Evolutionary conservation across 2,797 vertebrate species (phyloP).

Genomic region (Pangasius macronema): DNA sequence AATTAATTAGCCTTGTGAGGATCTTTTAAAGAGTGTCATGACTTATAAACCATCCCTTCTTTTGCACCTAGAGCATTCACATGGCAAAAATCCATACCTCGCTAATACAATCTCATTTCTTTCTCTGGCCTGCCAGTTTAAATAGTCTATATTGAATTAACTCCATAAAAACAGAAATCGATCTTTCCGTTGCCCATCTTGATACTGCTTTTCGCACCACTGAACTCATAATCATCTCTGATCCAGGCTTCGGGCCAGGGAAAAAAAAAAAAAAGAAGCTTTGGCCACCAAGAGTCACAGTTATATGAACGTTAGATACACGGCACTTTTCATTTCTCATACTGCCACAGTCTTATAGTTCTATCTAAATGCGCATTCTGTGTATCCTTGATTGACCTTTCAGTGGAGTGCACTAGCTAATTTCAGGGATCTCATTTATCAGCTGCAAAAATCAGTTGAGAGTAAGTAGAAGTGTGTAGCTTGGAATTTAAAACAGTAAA

Average conservation of each 20-base stretch:
- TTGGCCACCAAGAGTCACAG: slow-evolving; percentile 43
- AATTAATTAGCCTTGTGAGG: slow-evolving; percentile 69
- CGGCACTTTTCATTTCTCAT: slow-evolving; percentile 28
- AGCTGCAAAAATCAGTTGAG: slow-evolving; percentile 14
- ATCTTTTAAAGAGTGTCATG: slow-evolving; percentile 67
- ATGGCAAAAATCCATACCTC: slow-evolving; percentile 74
- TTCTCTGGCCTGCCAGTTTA: slow-evolving; percentile 73
- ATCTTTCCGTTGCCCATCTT: slow-evolving; percentile 74
- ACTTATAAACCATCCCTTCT: slow-evolving; percentile 66
- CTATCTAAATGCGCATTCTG: slow-evolving; percentile 28
- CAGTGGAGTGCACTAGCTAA: slow-evolving; percentile 30
- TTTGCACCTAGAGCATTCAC: slow-evolving; percentile 66
- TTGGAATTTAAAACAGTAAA: slow-evolving; percentile 21
- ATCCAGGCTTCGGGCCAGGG: slow-evolving; percentile 65
- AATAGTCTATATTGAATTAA: slow-evolving; percentile 79
- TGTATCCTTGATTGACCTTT: slow-evolving; percentile 32
- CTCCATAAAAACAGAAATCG: slow-evolving; percentile 76
- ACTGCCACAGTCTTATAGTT: slow-evolving; percentile 31
- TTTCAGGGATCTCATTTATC: slow-evolving; percentile 33
- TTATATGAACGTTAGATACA: slow-evolving; percentile 37
- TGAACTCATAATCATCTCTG: slow-evolving; percentile 71
- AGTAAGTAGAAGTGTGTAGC: slow-evolving; percentile 19
- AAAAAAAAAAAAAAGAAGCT: slow-evolving; percentile 45
- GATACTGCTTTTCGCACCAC: slow-evolving; percentile 64
- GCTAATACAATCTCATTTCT: slow-evolving; percentile 79